A percentile compares a stretch with the other conserved stretches of the same genome.
These are phyloP conservation scores for Siniperca obscura DNA, from an alignment of 2,797 vertebrate genomes.

Conservation along the genomic window DNA sequence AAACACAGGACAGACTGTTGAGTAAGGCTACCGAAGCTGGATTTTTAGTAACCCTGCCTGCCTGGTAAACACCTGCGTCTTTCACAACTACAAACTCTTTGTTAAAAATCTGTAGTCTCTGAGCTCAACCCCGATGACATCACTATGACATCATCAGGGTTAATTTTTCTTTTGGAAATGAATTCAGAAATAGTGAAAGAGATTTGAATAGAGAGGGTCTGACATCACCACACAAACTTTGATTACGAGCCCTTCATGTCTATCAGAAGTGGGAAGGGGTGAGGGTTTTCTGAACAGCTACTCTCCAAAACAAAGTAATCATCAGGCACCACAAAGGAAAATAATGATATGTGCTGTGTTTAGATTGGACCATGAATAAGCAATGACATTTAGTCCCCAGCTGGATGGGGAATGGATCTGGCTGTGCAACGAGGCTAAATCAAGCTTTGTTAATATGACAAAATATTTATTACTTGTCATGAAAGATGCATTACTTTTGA, in stretches of 20 bases:
- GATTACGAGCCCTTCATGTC: background rate
- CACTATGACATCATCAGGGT: background rate
- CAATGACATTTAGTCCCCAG: constrained; percentile 60
- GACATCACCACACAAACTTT: background rate
- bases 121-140: background rate
- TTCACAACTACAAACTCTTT: background rate
- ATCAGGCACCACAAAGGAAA: constrained; percentile 31
- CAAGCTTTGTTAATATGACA: constrained; percentile 64
- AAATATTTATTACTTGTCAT: constrained; percentile 74
- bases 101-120: background rate
- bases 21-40: background rate
- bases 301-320: constrained; percentile 37
- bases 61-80: background rate
- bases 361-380: constrained; percentile 65
- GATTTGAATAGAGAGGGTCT: background rate
- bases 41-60: background rate
- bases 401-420: constrained; percentile 65
- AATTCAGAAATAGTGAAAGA: background rate
- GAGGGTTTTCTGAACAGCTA: constrained; percentile 4
- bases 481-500: constrained; percentile 67
- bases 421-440: constrained; percentile 56
- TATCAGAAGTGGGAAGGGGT: background rate
- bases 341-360: constrained; percentile 43
- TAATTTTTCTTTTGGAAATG: background rate
- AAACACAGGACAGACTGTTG: background rate